Evolutionary conservation across 2,113 vertebrate species (phyloP), one percentile per base, ranked within the genome.

Genomic region (Coreoperca whiteheadi): DNA sequence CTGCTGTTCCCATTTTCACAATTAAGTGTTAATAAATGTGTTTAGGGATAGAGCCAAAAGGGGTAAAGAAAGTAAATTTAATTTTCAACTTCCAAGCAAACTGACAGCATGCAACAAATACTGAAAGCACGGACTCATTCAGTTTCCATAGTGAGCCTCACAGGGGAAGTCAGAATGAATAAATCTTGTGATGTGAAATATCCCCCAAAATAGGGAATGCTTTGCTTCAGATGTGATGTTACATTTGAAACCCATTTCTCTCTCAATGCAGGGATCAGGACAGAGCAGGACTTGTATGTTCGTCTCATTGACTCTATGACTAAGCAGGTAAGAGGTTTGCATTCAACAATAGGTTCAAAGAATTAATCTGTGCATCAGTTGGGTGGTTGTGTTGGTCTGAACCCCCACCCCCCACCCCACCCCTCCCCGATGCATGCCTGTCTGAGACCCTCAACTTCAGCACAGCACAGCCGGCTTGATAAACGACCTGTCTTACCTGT

Each of bases 291-390:
- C 93, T 96, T 99, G 87, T 99, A 98, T 60, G 98, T 99, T 66
- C 97, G 98, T 18, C 96, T 99, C 90, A 99, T 99, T 77, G 98
- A 98, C 96, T 99, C 98, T 83, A 99, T 99, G 98, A 99, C 98
- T 84, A 99, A 99, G 95, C 98, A 98, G 97, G 98, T 98, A 94
- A 93, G 95, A 81, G 51, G 9, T 65, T 60, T 80, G 53, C 14
- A 15, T 74, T 81, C 50, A 68, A 79, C 43, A 60, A n/a, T 16
- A 48, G 8, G n/a, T 34, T 64, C 34, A 60, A 78, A 83, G 25
- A 77, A 74, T 60, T 12, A 23, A 63, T 46, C 65, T 56, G 41
- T 81, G 28, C 41, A 37, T 82, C 48, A 39, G 78, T 74, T 71
- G 43, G 6, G 18, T 50, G 59, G n/a, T 80, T 75, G 48, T 85